These are phyloP conservation scores for Nephrotoma appendiculata DNA, from an alignment of 2,888 invertebrate species.

Conservation along the genomic window DNA sequence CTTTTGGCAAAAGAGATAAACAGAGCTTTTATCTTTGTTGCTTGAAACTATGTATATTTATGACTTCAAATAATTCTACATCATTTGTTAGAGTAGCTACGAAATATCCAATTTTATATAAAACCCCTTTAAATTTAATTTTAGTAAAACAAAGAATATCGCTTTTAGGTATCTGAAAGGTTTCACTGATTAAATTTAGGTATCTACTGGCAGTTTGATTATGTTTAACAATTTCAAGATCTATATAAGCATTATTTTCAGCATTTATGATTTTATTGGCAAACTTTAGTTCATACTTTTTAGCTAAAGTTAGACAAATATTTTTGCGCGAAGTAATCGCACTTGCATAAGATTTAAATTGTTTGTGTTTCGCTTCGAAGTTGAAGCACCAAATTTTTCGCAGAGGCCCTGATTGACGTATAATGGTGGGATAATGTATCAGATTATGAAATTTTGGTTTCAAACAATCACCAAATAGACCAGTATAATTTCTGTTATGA, in stretches of 20 bases:
- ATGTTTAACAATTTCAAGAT: neutral
- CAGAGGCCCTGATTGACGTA: conserved; percentile 11
- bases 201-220: neutral
- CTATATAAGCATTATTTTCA: neutral
- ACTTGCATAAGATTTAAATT: conserved; percentile 17
- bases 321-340: conserved; percentile 13
- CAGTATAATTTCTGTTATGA: conserved; percentile 12
- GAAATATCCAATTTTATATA: neutral
- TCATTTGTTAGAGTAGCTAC: neutral
- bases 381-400: conserved; percentile 12
- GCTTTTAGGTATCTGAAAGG: neutral
- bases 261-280: neutral
- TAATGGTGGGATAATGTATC: conserved; percentile 13
- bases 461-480: conserved; percentile 11
- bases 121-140: neutral
- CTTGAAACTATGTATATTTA: neutral
- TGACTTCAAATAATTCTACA: neutral
- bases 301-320: conserved; percentile 9
- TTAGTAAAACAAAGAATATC: neutral
- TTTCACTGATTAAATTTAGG: neutral
- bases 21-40: neutral
- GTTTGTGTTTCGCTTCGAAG: conserved; percentile 16
- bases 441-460: conserved; percentile 11
- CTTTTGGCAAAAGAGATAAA: neutral
- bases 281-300: conserved; percentile 11